Evolutionary conservation across 2,113 vertebrate species (phyloP), one percentile per base, ranked within the genome.

Genomic region (Notothenia rossii): DNA sequence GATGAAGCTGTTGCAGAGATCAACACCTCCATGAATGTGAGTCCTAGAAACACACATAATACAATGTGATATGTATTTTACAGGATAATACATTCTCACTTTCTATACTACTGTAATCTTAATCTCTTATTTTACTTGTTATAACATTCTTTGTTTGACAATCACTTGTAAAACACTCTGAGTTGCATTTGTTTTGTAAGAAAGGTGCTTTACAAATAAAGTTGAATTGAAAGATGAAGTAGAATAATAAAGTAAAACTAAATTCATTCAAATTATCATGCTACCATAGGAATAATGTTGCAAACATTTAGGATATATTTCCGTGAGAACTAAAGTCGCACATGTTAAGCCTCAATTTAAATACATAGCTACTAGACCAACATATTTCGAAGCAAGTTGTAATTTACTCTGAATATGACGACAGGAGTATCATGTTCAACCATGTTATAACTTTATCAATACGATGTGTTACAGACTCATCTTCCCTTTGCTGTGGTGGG

Each of bases 11-110:
- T 99, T 0, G 94, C 97, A 0, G 98, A 99, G 93, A 97, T 98
- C 85, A 99, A 99, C 56, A 96, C 96, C 0, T 96, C 98, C 80
- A 98, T 99, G 97, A 99, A 99, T 13, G 98, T 99, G 93, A 97
- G 97, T 95, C 45, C 33, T n/a, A 54, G 15, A 85, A 72, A 36
- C 43, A 70, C 12, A 48, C 18, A 54, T 53, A 46, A 69, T 8
- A 29, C 53, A 60, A 29, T n/a, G 40, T 46, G 12, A 1, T 20
- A 0, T 71, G 17, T 25, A 56, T 59, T 79, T 74, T 14, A 36
- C 14, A 62, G 40, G 14, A 25, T 51, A 64, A 43, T 58, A 3
- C 8, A 4, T 54, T 13, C 2, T 46, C 15, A 25, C 11, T 70
- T 60, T 60, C 33, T 58, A 46, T 9, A 17, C 3, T 2, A 29